Evolutionary conservation across 1,140 invertebrate species (phyloP), one percentile per base, ranked within the genome.

Genomic region (Drosophila orosa): DNA sequence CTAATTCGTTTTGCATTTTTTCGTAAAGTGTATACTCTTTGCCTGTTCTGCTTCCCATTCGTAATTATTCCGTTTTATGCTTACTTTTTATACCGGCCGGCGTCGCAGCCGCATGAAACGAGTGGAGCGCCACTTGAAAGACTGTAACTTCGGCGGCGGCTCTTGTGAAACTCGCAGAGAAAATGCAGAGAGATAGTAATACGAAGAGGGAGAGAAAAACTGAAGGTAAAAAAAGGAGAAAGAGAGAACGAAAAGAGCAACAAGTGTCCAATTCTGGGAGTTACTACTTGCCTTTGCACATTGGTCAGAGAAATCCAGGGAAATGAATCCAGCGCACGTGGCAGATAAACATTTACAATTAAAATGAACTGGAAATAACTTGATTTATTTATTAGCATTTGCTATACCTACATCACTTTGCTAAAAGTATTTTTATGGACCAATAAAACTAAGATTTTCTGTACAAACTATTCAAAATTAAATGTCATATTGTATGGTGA

Each of bases 81-180:
- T 80, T 62, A 63, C 67, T 68, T 74, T 67, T 65, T 76, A 25
- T 73, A 75, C 83, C 83, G 83, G 83, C 83, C 83, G 83, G 83
- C 83, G 33, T 86, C 31, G 55, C 40, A 65, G 52, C n/a, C 8
- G 24, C 45, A 57, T 45, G 39, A 35, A 67, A 40, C 66, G 66
- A 67, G 19, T 54, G 60, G 55, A 86, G 83, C 84, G 74, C 82
- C 61, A 76, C 73, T 76, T 60, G 33, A 62, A 62, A 73, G 66
- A 78, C 56, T 61, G n/a, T 10, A 45, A 57, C 54, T 58, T 13
- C 52, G 40, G 40, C 9, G 31, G 50, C 57, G 48, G 47, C 74
- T 63, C 67, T 63, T 63, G 59, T 66, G 37, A 74, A 69, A 52
- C 45, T 37, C 25, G 15, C 19, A 62, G 59, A 67, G 57, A 29